Evolutionary conservation across 2,888 invertebrate species (phyloP).

Genomic region (Glyphotaelius pellucidus): DNA sequence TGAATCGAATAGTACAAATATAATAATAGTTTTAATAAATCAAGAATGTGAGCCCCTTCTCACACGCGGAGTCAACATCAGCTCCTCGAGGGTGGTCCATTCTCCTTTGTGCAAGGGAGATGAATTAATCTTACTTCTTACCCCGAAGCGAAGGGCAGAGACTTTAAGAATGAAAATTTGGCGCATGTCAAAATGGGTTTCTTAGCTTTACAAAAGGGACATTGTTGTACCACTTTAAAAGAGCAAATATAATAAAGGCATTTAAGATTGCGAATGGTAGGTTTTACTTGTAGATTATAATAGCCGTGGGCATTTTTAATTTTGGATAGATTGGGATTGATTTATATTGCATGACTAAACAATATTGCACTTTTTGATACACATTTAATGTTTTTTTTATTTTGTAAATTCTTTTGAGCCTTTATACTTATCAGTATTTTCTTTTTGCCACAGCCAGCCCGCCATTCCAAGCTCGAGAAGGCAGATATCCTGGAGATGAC

Average conservation of each 20-base stretch:
- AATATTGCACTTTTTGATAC: background rate
- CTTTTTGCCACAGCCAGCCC: slow-evolving; percentile 84
- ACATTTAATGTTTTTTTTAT: background rate
- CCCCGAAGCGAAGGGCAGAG: background rate
- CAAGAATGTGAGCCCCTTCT: background rate
- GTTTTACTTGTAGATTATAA: background rate
- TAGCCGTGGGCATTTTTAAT: background rate
- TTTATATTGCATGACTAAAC: background rate
- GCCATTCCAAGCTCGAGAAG: slow-evolving; percentile 96
- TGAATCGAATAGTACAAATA: background rate
- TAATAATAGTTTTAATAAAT: background rate
- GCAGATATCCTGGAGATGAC: slow-evolving; percentile 97
- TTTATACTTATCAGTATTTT: background rate
- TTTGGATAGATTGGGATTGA: background rate
- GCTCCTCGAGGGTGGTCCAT: slow-evolving; percentile 42
- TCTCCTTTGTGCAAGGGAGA: slow-evolving; percentile 20
- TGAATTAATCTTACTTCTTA: background rate
- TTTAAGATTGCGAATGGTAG: background rate
- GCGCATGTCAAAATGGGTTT: slow-evolving; percentile 42
- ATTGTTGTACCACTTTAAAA: background rate
- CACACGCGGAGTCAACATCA: background rate
- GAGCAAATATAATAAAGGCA: background rate
- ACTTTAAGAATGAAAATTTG: background rate
- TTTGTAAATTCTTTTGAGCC: background rate
- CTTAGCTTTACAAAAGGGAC: background rate